These are phyloP conservation scores for Globicephala melas DNA, from an alignment of 2,113 vertebrate species.

Conservation along the genomic window DNA sequence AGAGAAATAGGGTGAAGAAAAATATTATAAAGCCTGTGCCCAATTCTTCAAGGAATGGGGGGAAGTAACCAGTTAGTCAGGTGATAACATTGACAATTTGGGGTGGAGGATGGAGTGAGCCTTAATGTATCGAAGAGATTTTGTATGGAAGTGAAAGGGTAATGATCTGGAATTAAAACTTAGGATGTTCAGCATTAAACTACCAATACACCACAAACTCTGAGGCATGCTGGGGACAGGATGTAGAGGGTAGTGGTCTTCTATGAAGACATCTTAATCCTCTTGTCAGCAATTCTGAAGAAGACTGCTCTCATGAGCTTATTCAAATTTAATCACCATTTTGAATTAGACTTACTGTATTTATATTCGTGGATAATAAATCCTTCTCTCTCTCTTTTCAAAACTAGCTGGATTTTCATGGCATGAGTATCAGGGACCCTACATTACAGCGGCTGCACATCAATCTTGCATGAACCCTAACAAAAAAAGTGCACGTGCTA, in stretches of 20 bases:
- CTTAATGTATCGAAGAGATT: not conserved
- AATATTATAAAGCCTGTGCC: not conserved
- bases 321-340: conserved; percentile 45
- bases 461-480: conserved; percentile 63
- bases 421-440: conserved; percentile 1
- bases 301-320: not conserved
- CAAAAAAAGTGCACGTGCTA: conserved; percentile 30
- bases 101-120: not conserved
- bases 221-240: not conserved
- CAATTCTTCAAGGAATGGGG: not conserved
- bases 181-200: not conserved
- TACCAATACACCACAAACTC: not conserved
- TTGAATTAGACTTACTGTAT: conserved; percentile 19
- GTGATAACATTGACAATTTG: not conserved
- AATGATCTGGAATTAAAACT: not conserved
- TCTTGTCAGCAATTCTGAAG: not conserved
- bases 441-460: conserved; percentile 35
- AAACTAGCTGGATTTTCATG: conserved; percentile 20
- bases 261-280: not conserved
- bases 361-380: not conserved
- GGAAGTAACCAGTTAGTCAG: not conserved
- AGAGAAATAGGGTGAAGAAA: not conserved
- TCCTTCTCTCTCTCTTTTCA: conserved; percentile 18
- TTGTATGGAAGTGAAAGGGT: not conserved
- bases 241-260: not conserved